A percentile compares a stretch with the other conserved stretches of the same genome.
phyloP scores from a whole-genome alignment of 2,113 vertebrate species.

The Oreochromis aureus region DNA sequence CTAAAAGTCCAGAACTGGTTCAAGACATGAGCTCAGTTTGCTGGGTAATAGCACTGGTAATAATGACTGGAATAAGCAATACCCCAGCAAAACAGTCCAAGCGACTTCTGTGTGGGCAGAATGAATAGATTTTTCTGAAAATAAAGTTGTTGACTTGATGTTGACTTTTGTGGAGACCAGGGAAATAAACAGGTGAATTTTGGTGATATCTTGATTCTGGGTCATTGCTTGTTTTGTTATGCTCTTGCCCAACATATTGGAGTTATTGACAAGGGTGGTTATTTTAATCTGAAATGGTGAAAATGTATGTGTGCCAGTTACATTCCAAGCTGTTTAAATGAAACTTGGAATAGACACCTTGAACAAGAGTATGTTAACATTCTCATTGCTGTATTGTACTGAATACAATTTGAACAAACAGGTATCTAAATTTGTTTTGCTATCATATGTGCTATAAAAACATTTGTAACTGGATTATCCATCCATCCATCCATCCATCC shows the following conservation, averaged over 20 bases:
- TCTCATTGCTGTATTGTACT: not conserved
- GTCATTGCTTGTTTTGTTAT: not conserved
- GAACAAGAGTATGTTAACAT: not conserved
- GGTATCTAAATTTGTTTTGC: not conserved
- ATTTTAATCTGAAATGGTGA: not conserved
- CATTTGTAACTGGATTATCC: not conserved
- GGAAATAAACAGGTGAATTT: not conserved
- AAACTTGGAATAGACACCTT: not conserved
- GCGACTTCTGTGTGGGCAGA: not conserved
- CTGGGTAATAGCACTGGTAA: not conserved
- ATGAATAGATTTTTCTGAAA: not conserved
- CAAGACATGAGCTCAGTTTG: not conserved
- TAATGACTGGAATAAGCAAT: not conserved
- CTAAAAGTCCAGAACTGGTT: not conserved
- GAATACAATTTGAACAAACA: not conserved
- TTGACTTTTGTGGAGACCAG: not conserved
- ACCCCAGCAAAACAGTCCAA: not conserved
- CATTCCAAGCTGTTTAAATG: not conserved
- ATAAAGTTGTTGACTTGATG: not conserved
- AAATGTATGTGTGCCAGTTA: not conserved
- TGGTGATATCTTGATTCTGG: not conserved
- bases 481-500: accelerated
- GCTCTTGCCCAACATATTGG: not conserved
- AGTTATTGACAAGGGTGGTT: not conserved
- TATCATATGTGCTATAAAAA: not conserved